Evolutionary conservation across 1,140 invertebrate species (phyloP), one percentile per base, ranked within the genome.

Genomic region (Aphis gossypii): DNA sequence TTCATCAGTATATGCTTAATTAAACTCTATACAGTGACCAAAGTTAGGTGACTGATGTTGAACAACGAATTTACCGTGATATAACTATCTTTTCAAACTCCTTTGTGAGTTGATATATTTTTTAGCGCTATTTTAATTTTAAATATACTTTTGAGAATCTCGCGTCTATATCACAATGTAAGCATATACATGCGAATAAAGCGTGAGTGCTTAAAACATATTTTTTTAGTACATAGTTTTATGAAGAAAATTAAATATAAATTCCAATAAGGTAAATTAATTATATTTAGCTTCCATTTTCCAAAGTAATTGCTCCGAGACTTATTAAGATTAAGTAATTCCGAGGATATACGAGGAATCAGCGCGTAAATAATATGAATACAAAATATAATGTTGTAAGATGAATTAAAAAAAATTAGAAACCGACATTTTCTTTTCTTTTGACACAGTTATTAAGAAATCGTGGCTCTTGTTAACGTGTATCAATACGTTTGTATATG

Each of bases 271-370:
- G 6, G 9, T 7, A 30, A 14, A 41, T 3, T 20, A 14, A 76
- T 76, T n/a, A 76, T 23, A 88, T 90, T 41, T 18, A 41, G 51
- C 44, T 41, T 60, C 51, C 14, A 41, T 90, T 60, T 60, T 41
- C 1, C 18, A 90, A 56, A 54, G 21, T 56, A 90, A 90, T 90
- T 56, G 3, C 30, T 56, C 23, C 25, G 21, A 56, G 46, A 51
- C 30, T 56, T 90, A 56, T 90, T 90, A 60, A 14, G 88, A 60
- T 90, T 90, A 90, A 90, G 54, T 90, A 90, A 90, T 56, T 41
- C 88, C 5, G 38, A 38, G 35, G 11, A 41, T 5, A 56, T 90
- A 35, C 23, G 35, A 88, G 23, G 88, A 90, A 90, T 90, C 35
- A 90, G 88, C 23, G 88, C 88, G 88, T 90, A 90, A 90, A 90